These are phyloP conservation scores for Apocrypta bakeri DNA, from an alignment of 1,140 invertebrate species.

Conservation along the genomic window DNA sequence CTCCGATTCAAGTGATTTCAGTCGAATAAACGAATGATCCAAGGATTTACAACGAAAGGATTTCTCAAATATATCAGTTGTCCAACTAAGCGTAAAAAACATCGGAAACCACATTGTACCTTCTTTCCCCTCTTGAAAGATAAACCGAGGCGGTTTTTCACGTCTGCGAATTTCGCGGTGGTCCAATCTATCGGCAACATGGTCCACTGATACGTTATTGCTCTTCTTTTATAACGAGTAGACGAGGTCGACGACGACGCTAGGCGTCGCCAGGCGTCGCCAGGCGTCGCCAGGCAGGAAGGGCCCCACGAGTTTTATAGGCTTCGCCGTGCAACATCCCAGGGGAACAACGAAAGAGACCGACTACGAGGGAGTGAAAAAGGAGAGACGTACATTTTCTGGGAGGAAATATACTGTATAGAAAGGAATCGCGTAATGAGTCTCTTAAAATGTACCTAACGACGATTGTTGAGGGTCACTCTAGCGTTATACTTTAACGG, in stretches of 20 bases:
- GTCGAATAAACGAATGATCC: no score
- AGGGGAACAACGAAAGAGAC: constrained; percentile 49
- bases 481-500: constrained; percentile 67
- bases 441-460: constrained; percentile 69
- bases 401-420: constrained; percentile 22
- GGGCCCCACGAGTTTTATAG: constrained; percentile 67
- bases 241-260: constrained; percentile 50
- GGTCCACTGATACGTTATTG: constrained; percentile 38
- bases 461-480: constrained; percentile 72
- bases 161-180: not conserved
- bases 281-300: constrained; percentile 62
- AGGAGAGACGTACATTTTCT: constrained; percentile 48
- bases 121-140: not conserved
- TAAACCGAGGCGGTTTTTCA: not conserved
- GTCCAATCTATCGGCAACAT: not conserved
- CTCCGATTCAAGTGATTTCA: no score
- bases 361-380: constrained; percentile 59
- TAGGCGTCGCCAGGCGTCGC: no score
- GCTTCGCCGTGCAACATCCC: constrained; percentile 56
- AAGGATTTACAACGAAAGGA: not conserved
- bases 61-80: not conserved
- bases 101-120: not conserved
- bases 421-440: constrained; percentile 68
- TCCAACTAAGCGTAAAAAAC: not conserved
- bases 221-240: not conserved